Evolutionary conservation across 2,888 invertebrate genomes (phyloP).

Genomic region (Cephus pygmeus): DNA sequence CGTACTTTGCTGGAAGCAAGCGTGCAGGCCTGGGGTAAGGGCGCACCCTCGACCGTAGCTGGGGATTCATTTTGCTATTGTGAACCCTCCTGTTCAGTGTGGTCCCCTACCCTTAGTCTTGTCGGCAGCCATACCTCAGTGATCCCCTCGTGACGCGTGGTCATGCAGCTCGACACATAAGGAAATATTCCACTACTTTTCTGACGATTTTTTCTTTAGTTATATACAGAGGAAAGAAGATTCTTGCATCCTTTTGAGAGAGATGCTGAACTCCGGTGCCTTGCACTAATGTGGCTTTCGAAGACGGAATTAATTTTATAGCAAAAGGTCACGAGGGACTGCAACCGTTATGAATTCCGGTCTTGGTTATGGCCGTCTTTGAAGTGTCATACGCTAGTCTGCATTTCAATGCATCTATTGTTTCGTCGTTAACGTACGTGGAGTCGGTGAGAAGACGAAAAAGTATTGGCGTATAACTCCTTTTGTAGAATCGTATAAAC

Average conservation of each 20-base stretch:
- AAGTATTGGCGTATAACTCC: neutral
- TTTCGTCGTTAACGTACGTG: neutral
- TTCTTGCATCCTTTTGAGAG: neutral
- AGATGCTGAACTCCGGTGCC: neutral
- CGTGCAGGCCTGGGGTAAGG: conserved; percentile 29
- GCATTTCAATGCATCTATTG: conserved; percentile 21
- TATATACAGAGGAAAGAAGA: neutral
- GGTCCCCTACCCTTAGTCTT: neutral
- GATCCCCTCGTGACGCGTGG: neutral
- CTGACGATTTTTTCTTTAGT: neutral
- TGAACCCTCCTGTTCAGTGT: conserved; percentile 27
- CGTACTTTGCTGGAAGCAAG: conserved; percentile 40
- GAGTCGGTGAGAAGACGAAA: neutral
- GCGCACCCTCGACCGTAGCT: conserved; percentile 31
- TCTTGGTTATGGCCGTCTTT: conserved; percentile 12
- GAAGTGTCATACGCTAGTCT: conserved; percentile 10
- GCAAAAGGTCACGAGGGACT: conserved; percentile 1
- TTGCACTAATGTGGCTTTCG: neutral
- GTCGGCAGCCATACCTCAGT: neutral
- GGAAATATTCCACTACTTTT: neutral
- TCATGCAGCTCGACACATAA: neutral
- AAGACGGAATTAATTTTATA: neutral
- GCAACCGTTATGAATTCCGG: conserved; percentile 33
- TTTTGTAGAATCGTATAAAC: neutral
- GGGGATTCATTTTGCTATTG: conserved; percentile 44